These are phyloP conservation scores for Eupithecia vulgata DNA, from an alignment of 2,888 invertebrate genomes.

Conservation along the genomic window DNA sequence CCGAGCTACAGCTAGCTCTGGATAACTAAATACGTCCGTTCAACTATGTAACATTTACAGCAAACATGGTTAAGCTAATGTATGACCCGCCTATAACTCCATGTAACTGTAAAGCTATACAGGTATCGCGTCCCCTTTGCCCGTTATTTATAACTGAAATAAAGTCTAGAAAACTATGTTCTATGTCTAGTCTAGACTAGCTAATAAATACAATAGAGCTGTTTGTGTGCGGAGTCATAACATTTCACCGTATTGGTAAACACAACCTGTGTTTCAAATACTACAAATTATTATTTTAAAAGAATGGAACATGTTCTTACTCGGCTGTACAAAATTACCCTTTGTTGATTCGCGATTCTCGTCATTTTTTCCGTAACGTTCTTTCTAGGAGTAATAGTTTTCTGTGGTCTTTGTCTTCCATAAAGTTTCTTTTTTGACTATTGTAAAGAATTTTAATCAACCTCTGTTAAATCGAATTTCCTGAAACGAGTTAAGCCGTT, in stretches of 20 bases:
- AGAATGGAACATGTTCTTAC: not conserved
- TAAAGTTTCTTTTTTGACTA: too few relatives aligned
- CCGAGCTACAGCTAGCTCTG: too few relatives aligned
- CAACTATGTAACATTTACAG: not conserved
- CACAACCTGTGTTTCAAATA: not conserved
- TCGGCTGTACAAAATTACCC: not conserved
- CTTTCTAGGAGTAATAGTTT: too few relatives aligned
- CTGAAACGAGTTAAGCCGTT: not conserved
- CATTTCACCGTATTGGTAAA: not conserved
- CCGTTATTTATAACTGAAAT: conserved; percentile 17
- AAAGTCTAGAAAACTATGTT: conserved; percentile 3
- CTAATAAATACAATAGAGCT: not conserved
- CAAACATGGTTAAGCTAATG: not conserved
- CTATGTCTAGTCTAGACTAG: not conserved
- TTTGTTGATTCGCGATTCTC: not conserved
- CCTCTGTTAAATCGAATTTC: not conserved
- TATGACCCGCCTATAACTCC: conserved; percentile 7
- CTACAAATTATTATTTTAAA: not conserved
- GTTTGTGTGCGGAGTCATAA: not conserved
- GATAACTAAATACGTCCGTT: not conserved
- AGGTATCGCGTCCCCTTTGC: not conserved
- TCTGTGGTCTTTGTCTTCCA: too few relatives aligned
- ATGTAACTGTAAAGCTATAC: conserved; percentile 6
- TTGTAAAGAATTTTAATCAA: not conserved
- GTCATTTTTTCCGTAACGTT: not conserved